Conservation (phyloP, 92 coral and sea anemone genomes). For the Heteractis magnifica region DNA sequence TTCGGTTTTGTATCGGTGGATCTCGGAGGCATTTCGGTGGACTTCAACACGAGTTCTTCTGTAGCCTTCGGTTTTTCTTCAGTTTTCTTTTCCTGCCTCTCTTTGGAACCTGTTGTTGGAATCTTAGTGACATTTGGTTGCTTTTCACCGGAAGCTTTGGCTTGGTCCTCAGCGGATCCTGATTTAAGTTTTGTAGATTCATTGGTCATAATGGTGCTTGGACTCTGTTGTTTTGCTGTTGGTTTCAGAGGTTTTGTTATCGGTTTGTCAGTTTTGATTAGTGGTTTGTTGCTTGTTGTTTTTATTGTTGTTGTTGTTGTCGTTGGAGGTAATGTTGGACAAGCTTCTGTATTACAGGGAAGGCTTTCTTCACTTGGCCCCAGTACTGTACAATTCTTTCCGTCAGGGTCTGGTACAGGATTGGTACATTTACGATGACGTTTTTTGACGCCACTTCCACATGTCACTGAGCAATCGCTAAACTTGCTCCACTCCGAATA, state of each 20-base stretch:
- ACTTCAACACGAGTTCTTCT: not conserved
- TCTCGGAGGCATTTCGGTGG: not conserved
- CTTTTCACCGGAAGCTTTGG: not conserved
- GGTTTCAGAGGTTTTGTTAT: not conserved
- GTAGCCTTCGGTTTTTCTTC: not conserved
- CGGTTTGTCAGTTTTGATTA: not conserved
- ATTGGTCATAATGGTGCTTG: not conserved
- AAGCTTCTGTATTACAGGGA: conserved; percentile 11
- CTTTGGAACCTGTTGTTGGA: not conserved
- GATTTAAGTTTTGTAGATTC: not conserved
- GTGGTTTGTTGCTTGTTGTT: not conserved
- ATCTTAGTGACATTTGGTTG: not conserved
- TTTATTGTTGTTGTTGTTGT: conserved; percentile 9
- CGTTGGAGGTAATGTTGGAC: conserved; percentile 18
- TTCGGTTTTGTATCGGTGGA: not conserved
- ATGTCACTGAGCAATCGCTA: conserved; percentile 4
- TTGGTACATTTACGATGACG: conserved; percentile 29
- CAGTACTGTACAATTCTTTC: conserved; percentile 17
- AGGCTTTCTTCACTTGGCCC: conserved; percentile 18
- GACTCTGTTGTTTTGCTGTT: not conserved
- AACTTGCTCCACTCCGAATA: conserved; percentile 25
- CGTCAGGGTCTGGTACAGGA: conserved; percentile 13
- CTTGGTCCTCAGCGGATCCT: not conserved
- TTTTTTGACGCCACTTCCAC: conserved; percentile 25
- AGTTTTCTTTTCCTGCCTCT: not conserved